Evolutionary conservation across 2,797 vertebrate species (phyloP).

Genomic region (Clarias fuscus): DNA sequence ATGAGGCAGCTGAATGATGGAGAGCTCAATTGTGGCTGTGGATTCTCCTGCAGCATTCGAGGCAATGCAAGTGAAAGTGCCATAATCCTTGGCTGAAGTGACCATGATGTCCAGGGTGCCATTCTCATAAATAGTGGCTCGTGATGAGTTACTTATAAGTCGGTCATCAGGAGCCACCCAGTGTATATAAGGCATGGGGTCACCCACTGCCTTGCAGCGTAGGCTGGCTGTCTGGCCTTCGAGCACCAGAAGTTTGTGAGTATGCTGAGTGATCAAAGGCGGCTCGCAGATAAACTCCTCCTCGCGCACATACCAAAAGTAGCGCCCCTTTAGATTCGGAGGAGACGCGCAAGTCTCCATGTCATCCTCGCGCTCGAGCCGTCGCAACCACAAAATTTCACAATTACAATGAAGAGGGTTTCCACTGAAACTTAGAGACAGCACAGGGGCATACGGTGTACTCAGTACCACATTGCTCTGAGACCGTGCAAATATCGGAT

Average conservation of each 20-base stretch:
- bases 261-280: slow-evolving; percentile 94
- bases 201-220: slow-evolving; percentile 95
- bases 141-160: slow-evolving; percentile 90
- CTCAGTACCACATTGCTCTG: slow-evolving; percentile 79
- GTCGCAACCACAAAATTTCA: slow-evolving; percentile 91
- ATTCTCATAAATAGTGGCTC: slow-evolving; percentile 89
- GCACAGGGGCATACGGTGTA: slow-evolving; percentile 84
- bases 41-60: slow-evolving; percentile 96
- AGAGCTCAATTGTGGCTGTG: slow-evolving; percentile 91
- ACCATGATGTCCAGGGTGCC: slow-evolving; percentile 93
- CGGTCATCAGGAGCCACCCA: slow-evolving; percentile 95
- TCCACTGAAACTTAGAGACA: slow-evolving; percentile 95
- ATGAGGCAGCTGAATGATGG: slow-evolving; percentile 96
- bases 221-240: slow-evolving; percentile 94
- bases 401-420: slow-evolving; percentile 98
- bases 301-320: slow-evolving; percentile 94
- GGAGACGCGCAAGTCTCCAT: slow-evolving; percentile 98
- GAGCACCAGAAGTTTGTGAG: slow-evolving; percentile 90
- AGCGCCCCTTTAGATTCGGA: slow-evolving; percentile 87
- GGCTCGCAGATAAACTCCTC: slow-evolving; percentile 97
- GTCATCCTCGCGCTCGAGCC: slow-evolving; percentile 91
- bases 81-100: slow-evolving; percentile 94
- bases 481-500: slow-evolving; percentile 92
- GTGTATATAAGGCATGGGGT: slow-evolving; percentile 91
- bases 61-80: slow-evolving; percentile 95